Evolutionary conservation across 2,797 vertebrate species (phyloP).

Genomic region (Margarornis squamiger): DNA sequence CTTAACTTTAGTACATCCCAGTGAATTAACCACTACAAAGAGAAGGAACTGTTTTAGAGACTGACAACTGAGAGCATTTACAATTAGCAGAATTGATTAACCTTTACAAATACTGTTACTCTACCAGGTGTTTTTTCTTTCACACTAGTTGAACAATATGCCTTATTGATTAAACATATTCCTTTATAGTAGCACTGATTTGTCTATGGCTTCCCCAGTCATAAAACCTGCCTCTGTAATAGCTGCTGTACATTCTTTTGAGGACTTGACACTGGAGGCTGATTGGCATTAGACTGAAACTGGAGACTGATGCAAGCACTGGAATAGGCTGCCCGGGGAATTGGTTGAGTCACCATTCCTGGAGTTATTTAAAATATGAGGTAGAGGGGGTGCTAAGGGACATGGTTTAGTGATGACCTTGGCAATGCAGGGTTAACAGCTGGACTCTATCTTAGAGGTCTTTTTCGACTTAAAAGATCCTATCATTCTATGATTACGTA

Average conservation of each 20-base stretch:
- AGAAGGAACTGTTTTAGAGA: constrained; percentile 64
- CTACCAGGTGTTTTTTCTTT: constrained; percentile 67
- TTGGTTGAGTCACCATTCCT: too few relatives aligned
- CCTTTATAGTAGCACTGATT: constrained; percentile 50
- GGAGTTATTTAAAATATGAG: not conserved
- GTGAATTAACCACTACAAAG: constrained; percentile 71
- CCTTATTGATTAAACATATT: constrained; percentile 74
- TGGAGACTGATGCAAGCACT: not conserved
- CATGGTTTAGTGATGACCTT: not conserved
- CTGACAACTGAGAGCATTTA: constrained; percentile 74
- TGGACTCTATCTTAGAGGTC: not conserved
- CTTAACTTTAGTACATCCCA: constrained; percentile 39
- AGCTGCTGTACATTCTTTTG: not conserved
- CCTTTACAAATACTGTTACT: constrained; percentile 77
- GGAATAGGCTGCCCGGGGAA: not conserved
- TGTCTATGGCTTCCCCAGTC: constrained; percentile 44
- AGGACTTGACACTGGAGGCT: not conserved
- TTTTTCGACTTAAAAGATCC: not conserved
- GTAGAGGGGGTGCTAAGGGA: not conserved
- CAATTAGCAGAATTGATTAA: constrained; percentile 82
- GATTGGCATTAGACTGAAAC: not conserved
- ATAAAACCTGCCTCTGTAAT: constrained; percentile 1
- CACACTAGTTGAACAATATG: constrained; percentile 61
- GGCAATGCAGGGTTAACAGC: not conserved
- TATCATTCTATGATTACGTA: constrained; percentile 3